These are phyloP conservation scores for Miniopterus natalensis DNA, from an alignment of 2,113 vertebrate species.

Conservation along the genomic window DNA sequence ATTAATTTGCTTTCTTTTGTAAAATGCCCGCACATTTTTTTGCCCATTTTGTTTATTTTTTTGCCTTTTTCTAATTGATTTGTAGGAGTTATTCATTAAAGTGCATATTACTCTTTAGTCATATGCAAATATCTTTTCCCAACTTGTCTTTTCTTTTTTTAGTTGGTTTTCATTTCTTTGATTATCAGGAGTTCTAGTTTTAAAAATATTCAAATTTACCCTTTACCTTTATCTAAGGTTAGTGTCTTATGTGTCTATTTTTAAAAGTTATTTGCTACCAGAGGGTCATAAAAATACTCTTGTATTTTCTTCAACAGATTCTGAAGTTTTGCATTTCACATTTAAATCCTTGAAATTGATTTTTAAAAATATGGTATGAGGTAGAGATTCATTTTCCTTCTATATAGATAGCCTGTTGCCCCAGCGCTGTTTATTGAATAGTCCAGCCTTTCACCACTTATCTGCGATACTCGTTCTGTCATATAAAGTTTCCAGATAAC, in stretches of 20 bases:
- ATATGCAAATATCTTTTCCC: constrained; percentile 12
- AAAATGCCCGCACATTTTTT: neutral
- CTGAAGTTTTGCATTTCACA: constrained; percentile 13
- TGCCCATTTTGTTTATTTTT: neutral
- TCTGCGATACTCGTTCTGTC: neutral
- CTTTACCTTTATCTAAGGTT: constrained; percentile 40
- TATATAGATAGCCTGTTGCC: neutral
- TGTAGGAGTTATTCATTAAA: neutral
- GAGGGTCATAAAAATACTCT: neutral
- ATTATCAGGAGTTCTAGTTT: constrained; percentile 17
- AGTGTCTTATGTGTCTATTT: neutral
- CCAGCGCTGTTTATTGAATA: neutral
- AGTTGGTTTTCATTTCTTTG: constrained; percentile 44
- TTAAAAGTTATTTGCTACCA: neutral
- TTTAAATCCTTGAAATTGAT: constrained; percentile 37
- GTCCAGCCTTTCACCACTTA: neutral
- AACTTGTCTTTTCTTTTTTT: constrained; percentile 39
- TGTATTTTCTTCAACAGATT: neutral
- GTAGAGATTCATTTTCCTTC: neutral
- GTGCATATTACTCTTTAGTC: neutral
- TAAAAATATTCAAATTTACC: neutral
- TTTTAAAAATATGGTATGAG: neutral
- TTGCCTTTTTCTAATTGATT: neutral
- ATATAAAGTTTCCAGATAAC: neutral
- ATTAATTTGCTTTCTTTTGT: neutral